Conservation (phyloP, 1,140 invertebrate species). For the Drosophila murphyi region DNA sequence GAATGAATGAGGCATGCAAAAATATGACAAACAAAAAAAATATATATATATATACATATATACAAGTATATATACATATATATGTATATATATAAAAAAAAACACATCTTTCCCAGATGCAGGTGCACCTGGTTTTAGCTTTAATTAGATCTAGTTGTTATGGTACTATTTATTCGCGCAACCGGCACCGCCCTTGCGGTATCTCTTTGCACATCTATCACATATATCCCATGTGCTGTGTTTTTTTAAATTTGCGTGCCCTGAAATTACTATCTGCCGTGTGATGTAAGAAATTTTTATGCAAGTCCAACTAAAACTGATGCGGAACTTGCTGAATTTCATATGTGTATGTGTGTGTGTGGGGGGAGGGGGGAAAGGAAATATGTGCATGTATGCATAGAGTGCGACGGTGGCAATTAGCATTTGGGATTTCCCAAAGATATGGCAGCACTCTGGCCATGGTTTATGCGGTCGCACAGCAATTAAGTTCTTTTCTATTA, state of each 20-base stretch:
- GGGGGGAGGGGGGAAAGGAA: background rate
- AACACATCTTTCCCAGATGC: slow-evolving; percentile 45
- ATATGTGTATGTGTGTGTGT: background rate
- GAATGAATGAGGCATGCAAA: slow-evolving; percentile 51
- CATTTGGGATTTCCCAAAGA: slow-evolving; percentile 1
- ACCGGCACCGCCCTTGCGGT: slow-evolving; percentile 43
- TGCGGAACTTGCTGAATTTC: slow-evolving; percentile 48
- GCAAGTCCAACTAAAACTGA: slow-evolving; percentile 38
- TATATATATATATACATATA: slow-evolving; percentile 33
- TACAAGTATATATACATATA: background rate
- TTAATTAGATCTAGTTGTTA: slow-evolving; percentile 63
- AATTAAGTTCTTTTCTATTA: slow-evolving; percentile 70
- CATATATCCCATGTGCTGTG: slow-evolving; percentile 38
- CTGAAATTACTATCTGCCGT: slow-evolving; percentile 36
- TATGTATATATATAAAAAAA: background rate
- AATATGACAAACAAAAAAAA: slow-evolving; percentile 44
- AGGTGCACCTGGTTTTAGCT: slow-evolving; percentile 38
- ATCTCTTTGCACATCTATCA: slow-evolving; percentile 54
- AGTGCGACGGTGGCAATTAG: slow-evolving; percentile 52
- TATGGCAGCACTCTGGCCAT: slow-evolving; percentile 52
- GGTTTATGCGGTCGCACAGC: slow-evolving; percentile 52
- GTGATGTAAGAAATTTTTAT: slow-evolving; percentile 51
- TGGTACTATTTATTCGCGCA: slow-evolving; percentile 29
- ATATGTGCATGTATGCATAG: slow-evolving; percentile 20
- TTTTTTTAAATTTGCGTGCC: slow-evolving; percentile 63